phyloP scores from a whole-genome alignment of 2,888 invertebrate species.

The Ariolimax columbianus region DNA sequence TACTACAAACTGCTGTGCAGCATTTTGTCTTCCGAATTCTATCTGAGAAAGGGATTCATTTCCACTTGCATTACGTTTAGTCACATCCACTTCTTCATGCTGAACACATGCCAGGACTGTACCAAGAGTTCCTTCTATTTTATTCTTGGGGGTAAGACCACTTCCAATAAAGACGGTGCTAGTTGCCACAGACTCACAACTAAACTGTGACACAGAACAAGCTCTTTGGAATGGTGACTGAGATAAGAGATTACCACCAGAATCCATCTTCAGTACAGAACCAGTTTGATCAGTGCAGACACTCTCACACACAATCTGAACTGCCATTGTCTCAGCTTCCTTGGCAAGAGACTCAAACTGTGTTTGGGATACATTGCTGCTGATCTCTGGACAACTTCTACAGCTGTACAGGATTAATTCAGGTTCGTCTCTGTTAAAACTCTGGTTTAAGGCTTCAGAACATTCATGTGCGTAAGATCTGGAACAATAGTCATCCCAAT shows the following conservation, averaged over 20 bases:
- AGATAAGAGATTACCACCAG: background rate
- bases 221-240: background rate
- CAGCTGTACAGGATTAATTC: background rate
- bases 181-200: background rate
- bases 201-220: background rate
- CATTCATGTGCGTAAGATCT: background rate
- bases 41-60: background rate
- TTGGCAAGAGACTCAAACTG: background rate
- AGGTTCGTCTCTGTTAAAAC: conserved; percentile 27
- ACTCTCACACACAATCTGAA: background rate
- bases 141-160: background rate
- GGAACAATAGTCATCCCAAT: background rate
- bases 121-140: background rate
- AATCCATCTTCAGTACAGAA: background rate
- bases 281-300: background rate
- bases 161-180: background rate
- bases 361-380: background rate
- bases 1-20: background rate
- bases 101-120: no score
- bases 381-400: no score
- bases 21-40: background rate
- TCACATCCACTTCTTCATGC: background rate
- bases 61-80: background rate
- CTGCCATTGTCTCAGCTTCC: background rate
- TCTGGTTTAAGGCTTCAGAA: background rate